Base-by-base conservation (phyloP, 2,113 vertebrate genomes). In the Gopherus evgoodei region DNA sequence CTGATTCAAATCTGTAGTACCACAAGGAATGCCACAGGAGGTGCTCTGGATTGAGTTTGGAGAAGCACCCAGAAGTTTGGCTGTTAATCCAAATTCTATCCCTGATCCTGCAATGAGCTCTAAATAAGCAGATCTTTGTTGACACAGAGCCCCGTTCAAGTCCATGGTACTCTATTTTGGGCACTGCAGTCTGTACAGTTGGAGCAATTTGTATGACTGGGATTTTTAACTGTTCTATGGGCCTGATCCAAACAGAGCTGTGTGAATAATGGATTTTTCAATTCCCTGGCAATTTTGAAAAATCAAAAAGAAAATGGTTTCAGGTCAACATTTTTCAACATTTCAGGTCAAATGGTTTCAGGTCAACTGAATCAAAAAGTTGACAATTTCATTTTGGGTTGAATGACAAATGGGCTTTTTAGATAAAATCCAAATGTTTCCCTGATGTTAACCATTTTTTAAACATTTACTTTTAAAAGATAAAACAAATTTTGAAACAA, bases 1-100 rank as follows among this genome's bases (percentile, higher is more conserved):
- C 96, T 86, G n/a, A 86, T 92, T 96, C 87, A 94, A 96, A 95
- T 94, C 95, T 92, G 93, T 94, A 85, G 83, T 95, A 93, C 87
- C 76, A 24, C 50, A 53, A 24, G 53, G 86, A 95, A 96, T 94
- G 84, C 84, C 92, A 93, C 94, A 94, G 88, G 96, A 97, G 96
- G 88, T 96, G 95, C 84, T 95, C 21, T 0, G 0, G 57, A n/a
- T 97, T 96, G 95, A 89, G 27, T 75, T 94, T 96, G 96, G 96
- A 94, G 95, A 95, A 94, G 75, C 65, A 85, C 75, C 86, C 75
- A 78, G 53, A 96, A 96, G 92, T 88, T 86, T 95, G 87, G 92
- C 42, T 91, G 92, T 95, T 84, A 65, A 83, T 91, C 95, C 93
- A 85, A 76, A 50, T 89, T 25, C 38, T 76, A 76, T 44, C 38